Base-by-base conservation (phyloP, 2,888 invertebrate genomes). In the Micoletzkya japonica region DNA sequence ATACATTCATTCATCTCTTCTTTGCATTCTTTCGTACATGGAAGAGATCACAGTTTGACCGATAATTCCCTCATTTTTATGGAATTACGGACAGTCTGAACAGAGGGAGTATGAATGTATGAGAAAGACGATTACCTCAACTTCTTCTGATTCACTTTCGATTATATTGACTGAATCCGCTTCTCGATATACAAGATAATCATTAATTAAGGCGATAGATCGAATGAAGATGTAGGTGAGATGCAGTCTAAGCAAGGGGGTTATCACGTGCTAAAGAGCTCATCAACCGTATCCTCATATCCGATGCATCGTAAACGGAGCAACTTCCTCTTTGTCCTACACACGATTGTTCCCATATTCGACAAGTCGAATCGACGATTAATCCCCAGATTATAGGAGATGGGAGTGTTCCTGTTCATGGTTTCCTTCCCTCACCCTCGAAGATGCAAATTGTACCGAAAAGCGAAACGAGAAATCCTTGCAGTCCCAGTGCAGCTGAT, bases 331-430 rank as follows among this genome's bases (percentile, higher is more conserved):
- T 68, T 4, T 71, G 58, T 0, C 71, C 77, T 6, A 76, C 77
- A 70, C 87, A 87, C 0, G 81, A 78, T 34, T 83, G 77, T 37
- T 86, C 86, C 87, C 87, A 87, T 2, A 87, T 82, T 4, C 85
- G 73, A 69, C 87, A 87, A n/a, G 87, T 78, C 44, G 83, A 84
- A 76, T 87, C 87, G 24, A 87, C 84, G 17, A 87, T 81, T 4
- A 78, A 73, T 4, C 87, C 87, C 77, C 86, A 86, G 20, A 87
- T 70, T 20, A 87, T 77, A 0, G 87, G 87, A 2, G 86, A 86
- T 7, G 87, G 87, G 2, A 86, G 76, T 2, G 85, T 86, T 59
- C 82, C 82, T 76, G 61, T 49, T 56, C 20, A 56, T 36, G 17
- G 6, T 7, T 26, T 24, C 24, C 7, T 39, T 7, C 32, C 3